Percentiles rank a stretch among this genome's conserved stretches.
Conservation (phyloP, 2,113 vertebrate species). For the Channa maculata region DNA sequence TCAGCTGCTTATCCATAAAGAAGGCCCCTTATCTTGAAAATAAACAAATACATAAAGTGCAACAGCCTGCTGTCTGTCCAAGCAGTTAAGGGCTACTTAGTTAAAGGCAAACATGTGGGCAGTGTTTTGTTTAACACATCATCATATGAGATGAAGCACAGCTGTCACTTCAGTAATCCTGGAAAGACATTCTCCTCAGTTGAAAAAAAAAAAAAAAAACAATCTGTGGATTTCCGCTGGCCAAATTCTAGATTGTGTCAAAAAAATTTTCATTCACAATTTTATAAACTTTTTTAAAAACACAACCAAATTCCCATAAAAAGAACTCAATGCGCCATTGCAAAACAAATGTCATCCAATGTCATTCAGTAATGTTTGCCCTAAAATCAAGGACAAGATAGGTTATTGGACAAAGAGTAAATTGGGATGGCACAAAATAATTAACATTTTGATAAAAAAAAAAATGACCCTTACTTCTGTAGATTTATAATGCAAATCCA, state of each 20-base stretch:
- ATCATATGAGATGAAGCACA: conserved; percentile 69
- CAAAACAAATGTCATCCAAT: conserved; percentile 39
- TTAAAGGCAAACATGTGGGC: conserved; percentile 79
- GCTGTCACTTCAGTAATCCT: conserved; percentile 69
- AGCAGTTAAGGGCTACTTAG: conserved; percentile 80
- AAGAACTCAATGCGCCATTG: neutral
- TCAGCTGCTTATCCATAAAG: conserved; percentile 98
- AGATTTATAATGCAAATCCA: conserved; percentile 64
- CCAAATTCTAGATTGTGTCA: neutral
- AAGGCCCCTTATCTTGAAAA: conserved; percentile 87
- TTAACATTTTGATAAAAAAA: conserved; percentile 41
- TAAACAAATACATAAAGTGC: conserved; percentile 92
- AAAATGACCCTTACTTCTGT: conserved; percentile 40
- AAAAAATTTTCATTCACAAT: no score
- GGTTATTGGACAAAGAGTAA: conserved; percentile 17
- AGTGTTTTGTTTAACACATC: conserved; percentile 79
- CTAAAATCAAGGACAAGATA: conserved; percentile 17
- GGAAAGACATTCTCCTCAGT: conserved; percentile 38
- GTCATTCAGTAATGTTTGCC: conserved; percentile 24
- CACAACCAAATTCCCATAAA: neutral
- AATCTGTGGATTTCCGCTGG: neutral
- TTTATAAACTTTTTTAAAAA: neutral
- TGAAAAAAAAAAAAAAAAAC: no score
- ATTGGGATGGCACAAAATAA: conserved; percentile 33
- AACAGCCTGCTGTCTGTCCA: conserved; percentile 78